A percentile compares a stretch with the other conserved stretches of the same genome.
These are phyloP conservation scores for Lepus townsendii DNA, from an alignment of 2,797 vertebrate species.

Conservation along the genomic window DNA sequence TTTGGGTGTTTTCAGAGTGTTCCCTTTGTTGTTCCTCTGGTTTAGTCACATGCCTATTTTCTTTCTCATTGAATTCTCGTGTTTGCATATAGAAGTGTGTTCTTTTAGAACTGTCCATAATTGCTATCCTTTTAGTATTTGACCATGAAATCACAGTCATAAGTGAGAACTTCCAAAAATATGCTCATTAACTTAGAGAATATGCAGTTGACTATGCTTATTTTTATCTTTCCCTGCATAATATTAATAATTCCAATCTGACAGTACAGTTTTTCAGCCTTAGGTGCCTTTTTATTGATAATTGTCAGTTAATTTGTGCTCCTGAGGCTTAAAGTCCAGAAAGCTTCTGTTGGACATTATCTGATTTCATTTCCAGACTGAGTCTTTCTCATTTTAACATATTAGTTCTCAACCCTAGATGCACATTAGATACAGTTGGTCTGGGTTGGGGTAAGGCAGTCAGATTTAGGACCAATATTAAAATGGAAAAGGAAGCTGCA, in stretches of 20 bases:
- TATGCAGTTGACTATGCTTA: background rate
- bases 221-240: background rate
- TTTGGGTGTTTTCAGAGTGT: background rate
- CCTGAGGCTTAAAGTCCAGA: background rate
- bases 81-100: constrained; percentile 12
- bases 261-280: background rate
- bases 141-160: background rate
- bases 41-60: constrained; percentile 34
- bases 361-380: constrained; percentile 37
- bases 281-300: constrained; percentile 11
- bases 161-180: background rate
- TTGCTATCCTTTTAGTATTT: background rate
- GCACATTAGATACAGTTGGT: background rate
- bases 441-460: background rate
- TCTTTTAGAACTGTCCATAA: background rate
- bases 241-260: constrained; percentile 6
- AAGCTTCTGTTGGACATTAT: constrained; percentile 38
- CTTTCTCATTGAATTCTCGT: constrained; percentile 31
- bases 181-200: background rate
- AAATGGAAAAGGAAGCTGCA: background rate
- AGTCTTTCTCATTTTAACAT: background rate
- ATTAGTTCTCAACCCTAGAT: background rate
- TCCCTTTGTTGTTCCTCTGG: background rate
- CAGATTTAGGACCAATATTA: background rate
- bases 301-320: constrained; percentile 4